These are phyloP conservation scores for Poecile montanus DNA, from an alignment of 2,797 vertebrate species.

Conservation along the genomic window DNA sequence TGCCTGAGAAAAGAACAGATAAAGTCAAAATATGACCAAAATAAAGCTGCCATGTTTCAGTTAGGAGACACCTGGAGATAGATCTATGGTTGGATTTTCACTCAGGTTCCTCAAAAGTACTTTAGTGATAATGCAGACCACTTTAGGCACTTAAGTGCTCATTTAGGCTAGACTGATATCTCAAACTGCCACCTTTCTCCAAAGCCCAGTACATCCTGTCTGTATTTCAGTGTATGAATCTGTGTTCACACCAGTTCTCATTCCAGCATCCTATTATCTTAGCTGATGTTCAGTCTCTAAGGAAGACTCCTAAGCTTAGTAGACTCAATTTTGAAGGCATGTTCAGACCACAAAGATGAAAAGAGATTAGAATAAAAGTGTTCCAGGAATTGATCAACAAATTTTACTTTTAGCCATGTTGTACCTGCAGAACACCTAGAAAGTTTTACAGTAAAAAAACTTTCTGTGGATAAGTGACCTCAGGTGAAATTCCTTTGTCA, in stretches of 20 bases:
- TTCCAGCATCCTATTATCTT: not conserved
- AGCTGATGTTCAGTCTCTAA: not conserved
- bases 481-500: not conserved
- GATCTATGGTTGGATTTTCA: constrained; percentile 6
- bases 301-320: not conserved
- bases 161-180: not conserved
- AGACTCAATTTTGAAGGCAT: not conserved
- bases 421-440: not conserved
- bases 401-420: not conserved
- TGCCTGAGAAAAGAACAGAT: constrained; percentile 58
- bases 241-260: not conserved
- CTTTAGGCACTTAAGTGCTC: constrained; percentile 37
- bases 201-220: not conserved
- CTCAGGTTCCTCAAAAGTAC: not conserved
- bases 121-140: constrained; percentile 27
- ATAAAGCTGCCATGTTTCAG: constrained; percentile 31
- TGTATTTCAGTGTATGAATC: not conserved
- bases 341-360: not conserved
- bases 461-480: not conserved
- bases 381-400: not conserved
- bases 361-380: not conserved
- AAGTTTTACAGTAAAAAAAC: not conserved
- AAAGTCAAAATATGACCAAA: constrained; percentile 60
- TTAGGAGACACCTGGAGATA: constrained; percentile 39
- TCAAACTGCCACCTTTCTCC: not conserved